Conservation (phyloP, 2,113 vertebrate genomes). For the Engystomops pustulosus region DNA sequence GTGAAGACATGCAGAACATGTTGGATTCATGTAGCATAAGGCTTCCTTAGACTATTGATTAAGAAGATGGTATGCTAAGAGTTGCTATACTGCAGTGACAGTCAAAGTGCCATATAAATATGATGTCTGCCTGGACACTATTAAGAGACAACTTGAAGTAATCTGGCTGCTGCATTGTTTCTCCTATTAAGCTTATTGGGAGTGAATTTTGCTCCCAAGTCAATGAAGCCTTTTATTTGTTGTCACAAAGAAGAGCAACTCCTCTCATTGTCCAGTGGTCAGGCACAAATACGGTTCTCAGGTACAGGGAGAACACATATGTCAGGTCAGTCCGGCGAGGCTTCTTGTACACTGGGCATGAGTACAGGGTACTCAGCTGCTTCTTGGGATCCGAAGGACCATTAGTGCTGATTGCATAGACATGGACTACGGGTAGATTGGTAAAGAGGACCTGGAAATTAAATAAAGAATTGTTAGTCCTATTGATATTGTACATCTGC, state of each 20-base stretch:
- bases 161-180: neutral
- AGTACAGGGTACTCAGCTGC: slow-evolving; percentile 67
- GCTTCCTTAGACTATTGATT: neutral
- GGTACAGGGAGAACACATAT: slow-evolving; percentile 77
- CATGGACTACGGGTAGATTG: slow-evolving; percentile 81
- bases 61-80: neutral
- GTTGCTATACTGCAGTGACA: neutral
- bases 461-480: neutral
- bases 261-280: slow-evolving; percentile 83
- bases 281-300: slow-evolving; percentile 72
- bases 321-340: slow-evolving; percentile 81
- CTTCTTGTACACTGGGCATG: slow-evolving; percentile 84
- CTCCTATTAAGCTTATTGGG: neutral
- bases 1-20: neutral
- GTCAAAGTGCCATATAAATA: neutral
- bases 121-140: neutral
- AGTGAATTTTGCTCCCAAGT: neutral
- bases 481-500: too few relatives aligned
- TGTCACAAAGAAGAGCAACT: slow-evolving; percentile 80
- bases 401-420: slow-evolving; percentile 76
- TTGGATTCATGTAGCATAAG: neutral
- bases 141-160: neutral
- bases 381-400: slow-evolving; percentile 65
- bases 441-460: slow-evolving; percentile 80
- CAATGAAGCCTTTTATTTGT: slow-evolving; percentile 67